Base-by-base conservation (phyloP, 2,797 vertebrate species). In the Takifugu rubripes region DNA sequence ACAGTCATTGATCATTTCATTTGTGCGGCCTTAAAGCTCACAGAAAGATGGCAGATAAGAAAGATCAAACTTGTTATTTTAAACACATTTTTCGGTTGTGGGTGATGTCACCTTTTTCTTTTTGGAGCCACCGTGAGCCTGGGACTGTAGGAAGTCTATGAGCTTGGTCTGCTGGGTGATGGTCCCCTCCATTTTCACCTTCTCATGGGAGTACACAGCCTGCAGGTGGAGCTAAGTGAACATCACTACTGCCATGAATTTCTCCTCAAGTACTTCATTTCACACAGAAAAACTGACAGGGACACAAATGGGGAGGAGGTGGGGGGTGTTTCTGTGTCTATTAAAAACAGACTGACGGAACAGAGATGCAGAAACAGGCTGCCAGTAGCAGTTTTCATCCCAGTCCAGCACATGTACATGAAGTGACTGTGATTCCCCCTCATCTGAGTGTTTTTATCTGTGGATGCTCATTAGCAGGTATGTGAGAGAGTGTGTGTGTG, bases 91-190 rank as follows among this genome's bases (percentile, higher is more conserved):
- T 29, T 7, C 27, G 21, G 21, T 21, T 21, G 21, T 21, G 21
- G 21, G 1, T 21, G 21, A 21, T 21, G 21, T 21, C 21, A 46
- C 44, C 89, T 92, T 92, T 91, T 99, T 99, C 92, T 98, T 99
- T 92, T 99, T 99, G 88, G 96, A 97, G 50, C 93, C 96, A 0
- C 94, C 95, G 16, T 98, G 97, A 70, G 97, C 95, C 89, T 98
- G 97, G 77, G 96, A 90, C 87, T 99, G 97, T 43, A 99, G 92
- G 81, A 99, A 99, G 88, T 99, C 97, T 51, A 99, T 99, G 75
- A 99, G 95, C 84, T 99, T 99, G 82, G 95, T 99, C 90, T 99
- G 97, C 81, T 99, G 97, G 63, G 96, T 95, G 90, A 99, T 99
- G 69, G 97, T 99, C 58, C 97, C 97, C 79, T 98, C 96, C 97